Evolutionary conservation across 2,888 invertebrate genomes (phyloP).

Genomic region (Sympetrum striolatum): DNA sequence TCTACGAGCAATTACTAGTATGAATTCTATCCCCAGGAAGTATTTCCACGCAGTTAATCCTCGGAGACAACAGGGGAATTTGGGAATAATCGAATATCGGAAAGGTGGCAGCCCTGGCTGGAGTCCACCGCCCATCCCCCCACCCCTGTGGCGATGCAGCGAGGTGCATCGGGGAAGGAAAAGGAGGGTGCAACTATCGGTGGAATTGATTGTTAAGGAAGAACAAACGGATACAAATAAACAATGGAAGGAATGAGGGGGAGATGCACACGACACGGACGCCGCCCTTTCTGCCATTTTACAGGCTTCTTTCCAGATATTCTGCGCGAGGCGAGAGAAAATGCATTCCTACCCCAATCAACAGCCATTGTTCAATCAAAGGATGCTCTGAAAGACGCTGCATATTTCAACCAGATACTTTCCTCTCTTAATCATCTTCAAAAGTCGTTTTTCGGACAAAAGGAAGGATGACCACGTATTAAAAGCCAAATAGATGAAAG

Average conservation of each 20-base stretch:
- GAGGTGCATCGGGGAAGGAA: neutral
- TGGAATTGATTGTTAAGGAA: constrained; percentile 20
- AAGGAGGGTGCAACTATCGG: neutral
- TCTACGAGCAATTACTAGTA: too few relatives aligned
- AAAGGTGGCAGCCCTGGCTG: neutral
- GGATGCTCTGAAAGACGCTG: neutral
- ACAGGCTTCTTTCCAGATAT: constrained; percentile 12
- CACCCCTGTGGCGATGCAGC: neutral
- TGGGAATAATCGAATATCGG: too few relatives aligned
- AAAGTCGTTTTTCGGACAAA: too few relatives aligned
- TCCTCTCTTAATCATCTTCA: too few relatives aligned
- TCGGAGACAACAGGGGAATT: too few relatives aligned
- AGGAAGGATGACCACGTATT: too few relatives aligned
- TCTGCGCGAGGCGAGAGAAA: neutral
- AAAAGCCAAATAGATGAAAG: too few relatives aligned
- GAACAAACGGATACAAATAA: constrained; percentile 42
- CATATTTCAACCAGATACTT: too few relatives aligned
- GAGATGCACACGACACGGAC: neutral
- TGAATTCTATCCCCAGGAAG: too few relatives aligned
- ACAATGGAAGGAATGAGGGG: constrained; percentile 10
- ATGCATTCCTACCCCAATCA: neutral
- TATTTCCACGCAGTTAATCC: too few relatives aligned
- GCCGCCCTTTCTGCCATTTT: neutral
- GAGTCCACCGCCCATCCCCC: neutral
- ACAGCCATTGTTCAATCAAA: neutral